A percentile compares a stretch with the other conserved stretches of the same genome.
These are phyloP conservation scores for Prolemur simus DNA, from an alignment of 2,113 vertebrate genomes.

Conservation along the genomic window DNA sequence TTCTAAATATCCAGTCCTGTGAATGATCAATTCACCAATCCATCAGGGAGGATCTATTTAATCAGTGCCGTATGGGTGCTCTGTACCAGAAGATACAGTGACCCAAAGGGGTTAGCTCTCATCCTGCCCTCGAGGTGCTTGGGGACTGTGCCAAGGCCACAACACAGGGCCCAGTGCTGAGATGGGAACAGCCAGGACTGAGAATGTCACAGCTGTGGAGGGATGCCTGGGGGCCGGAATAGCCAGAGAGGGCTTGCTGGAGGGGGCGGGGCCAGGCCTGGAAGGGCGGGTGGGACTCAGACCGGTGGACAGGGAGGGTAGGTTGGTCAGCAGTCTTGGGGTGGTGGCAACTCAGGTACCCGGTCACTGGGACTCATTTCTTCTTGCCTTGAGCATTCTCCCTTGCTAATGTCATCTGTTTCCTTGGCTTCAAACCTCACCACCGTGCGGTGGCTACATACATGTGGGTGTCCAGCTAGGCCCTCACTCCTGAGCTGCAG, in stretches of 20 bases:
- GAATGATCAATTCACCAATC: not conserved
- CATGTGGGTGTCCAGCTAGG: not conserved
- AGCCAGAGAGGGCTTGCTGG: not conserved
- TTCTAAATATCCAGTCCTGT: not conserved
- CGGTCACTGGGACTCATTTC: not conserved
- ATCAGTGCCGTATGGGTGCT: not conserved
- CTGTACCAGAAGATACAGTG: not conserved
- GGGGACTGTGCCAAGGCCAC: not conserved
- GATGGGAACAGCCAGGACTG: too few species aligned
- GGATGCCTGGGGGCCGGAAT: not conserved
- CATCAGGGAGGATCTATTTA: not conserved
- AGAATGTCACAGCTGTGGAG: not conserved
- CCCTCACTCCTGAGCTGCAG: not conserved
- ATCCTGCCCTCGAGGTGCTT: not conserved
- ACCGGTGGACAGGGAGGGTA: not conserved
- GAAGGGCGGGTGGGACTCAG: not conserved
- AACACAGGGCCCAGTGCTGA: not conserved
- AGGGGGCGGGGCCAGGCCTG: not conserved
- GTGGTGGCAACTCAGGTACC: not conserved
- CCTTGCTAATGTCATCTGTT: not conserved
- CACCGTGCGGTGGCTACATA: not conserved
- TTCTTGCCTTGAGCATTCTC: not conserved
- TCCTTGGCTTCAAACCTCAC: not conserved
- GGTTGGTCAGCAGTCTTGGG: too few species aligned
- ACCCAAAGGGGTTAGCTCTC: not conserved